A percentile compares a stretch with the other conserved stretches of the same genome.
These are phyloP conservation scores for Spheniscus humboldti DNA, from an alignment of 2,797 vertebrate genomes.

Conservation along the genomic window DNA sequence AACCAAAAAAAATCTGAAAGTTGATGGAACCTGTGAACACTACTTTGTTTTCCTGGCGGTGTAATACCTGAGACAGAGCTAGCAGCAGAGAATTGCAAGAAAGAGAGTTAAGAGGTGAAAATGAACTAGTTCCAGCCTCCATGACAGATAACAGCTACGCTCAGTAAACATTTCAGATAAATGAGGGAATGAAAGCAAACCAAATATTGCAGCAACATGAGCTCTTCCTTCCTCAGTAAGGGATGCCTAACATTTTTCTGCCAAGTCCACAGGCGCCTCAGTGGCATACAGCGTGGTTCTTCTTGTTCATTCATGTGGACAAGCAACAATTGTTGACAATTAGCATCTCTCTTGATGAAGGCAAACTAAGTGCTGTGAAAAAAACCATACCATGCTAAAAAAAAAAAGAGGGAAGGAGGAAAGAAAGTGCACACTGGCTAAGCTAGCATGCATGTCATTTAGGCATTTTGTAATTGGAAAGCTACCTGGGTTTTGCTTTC, in stretches of 20 bases:
- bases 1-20: neutral
- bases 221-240: neutral
- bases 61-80: neutral
- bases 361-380: conserved; percentile 46
- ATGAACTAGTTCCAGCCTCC: neutral
- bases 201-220: neutral
- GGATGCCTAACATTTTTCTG: neutral
- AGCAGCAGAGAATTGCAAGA: neutral
- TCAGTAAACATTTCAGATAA: conserved; percentile 11
- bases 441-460: neutral
- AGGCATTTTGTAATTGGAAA: conserved; percentile 5
- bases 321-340: conserved; percentile 18
- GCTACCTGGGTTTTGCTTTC: conserved; percentile 18
- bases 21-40: neutral
- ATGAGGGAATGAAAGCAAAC: neutral
- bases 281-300: neutral
- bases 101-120: neutral
- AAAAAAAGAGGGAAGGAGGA: neutral
- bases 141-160: neutral
- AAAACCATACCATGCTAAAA: neutral
- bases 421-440: neutral
- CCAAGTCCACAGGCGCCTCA: neutral
- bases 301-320: conserved; percentile 19
- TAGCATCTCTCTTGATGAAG: conserved; percentile 37
- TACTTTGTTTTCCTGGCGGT: neutral